Conservation (phyloP, 2,113 vertebrate genomes). For the Anser cygnoides region DNA sequence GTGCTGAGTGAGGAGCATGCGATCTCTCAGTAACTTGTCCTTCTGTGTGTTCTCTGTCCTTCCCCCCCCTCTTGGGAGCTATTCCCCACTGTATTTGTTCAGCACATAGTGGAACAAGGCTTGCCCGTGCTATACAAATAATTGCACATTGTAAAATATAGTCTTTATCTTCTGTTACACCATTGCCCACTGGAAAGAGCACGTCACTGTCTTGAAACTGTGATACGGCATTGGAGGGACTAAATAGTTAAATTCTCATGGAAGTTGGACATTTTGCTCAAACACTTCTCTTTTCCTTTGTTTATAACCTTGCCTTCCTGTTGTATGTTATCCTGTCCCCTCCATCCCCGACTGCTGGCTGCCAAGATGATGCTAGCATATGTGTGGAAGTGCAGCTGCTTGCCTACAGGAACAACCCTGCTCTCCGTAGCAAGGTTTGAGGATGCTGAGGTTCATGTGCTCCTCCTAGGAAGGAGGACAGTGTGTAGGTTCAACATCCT, state of each 20-base stretch:
- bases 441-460: accelerated
- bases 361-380: neutral
- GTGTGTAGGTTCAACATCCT: neutral
- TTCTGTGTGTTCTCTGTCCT: neutral
- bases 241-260: neutral
- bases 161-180: neutral
- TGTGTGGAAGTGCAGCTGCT: accelerated
- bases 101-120: neutral
- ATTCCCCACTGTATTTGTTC: neutral
- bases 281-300: conserved; percentile 9
- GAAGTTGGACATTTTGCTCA: neutral
- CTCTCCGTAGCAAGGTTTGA: neutral
- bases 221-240: neutral
- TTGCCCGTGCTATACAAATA: neutral
- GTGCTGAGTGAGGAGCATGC: neutral
- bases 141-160: neutral
- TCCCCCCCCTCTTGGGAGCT: neutral
- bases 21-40: neutral
- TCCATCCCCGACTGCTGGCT: neutral
- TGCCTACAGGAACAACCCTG: neutral
- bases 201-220: neutral
- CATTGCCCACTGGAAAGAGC: neutral
- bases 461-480: neutral
- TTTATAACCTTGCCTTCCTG: conserved; percentile 31
- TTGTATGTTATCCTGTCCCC: neutral